Evolutionary conservation across 2,888 invertebrate genomes (phyloP).

Genomic region (Dynastes maya): DNA sequence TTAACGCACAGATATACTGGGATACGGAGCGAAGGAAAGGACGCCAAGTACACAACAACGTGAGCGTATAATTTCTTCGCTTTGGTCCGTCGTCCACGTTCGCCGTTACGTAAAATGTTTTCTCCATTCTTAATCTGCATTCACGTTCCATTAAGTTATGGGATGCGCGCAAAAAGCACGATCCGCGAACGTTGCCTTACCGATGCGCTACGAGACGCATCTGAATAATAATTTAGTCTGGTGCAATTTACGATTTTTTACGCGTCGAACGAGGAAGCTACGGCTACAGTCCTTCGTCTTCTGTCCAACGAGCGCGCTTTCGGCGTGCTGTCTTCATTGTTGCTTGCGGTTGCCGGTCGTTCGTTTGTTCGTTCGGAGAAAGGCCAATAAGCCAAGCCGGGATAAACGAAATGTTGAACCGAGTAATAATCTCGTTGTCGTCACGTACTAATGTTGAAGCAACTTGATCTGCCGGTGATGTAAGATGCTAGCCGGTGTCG

Average conservation of each 20-base stretch:
- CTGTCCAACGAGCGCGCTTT: conserved; percentile 6
- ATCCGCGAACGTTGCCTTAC: conserved; percentile 20
- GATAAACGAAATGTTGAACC: conserved; percentile 28
- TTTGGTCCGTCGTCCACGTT: conserved; percentile 37
- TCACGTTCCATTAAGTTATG: conserved; percentile 43
- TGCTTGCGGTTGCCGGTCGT: neutral
- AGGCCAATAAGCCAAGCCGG: conserved; percentile 24
- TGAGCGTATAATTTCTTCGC: conserved; percentile 36
- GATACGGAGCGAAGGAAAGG: too few species aligned
- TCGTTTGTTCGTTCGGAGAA: conserved; percentile 12
- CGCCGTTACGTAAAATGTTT: conserved; percentile 34
- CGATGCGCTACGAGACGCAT: conserved; percentile 33
- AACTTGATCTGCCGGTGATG: conserved; percentile 19
- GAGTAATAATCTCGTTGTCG: conserved; percentile 29
- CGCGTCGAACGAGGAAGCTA: neutral
- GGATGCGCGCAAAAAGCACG: conserved; percentile 38
- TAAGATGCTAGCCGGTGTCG: neutral
- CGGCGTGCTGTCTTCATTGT: conserved; percentile 31
- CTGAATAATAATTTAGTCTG: conserved; percentile 37
- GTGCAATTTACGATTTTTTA: conserved; percentile 32
- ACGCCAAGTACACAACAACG: conserved; percentile 12
- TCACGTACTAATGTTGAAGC: conserved; percentile 4
- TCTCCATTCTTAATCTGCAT: conserved; percentile 38
- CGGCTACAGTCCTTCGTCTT: neutral
- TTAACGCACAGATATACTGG: conserved; percentile 15